Percentiles rank a stretch among this genome's conserved stretches.
Conservation (phyloP, 2,113 vertebrate species). For the Periophthalmodon schlosseri region DNA sequence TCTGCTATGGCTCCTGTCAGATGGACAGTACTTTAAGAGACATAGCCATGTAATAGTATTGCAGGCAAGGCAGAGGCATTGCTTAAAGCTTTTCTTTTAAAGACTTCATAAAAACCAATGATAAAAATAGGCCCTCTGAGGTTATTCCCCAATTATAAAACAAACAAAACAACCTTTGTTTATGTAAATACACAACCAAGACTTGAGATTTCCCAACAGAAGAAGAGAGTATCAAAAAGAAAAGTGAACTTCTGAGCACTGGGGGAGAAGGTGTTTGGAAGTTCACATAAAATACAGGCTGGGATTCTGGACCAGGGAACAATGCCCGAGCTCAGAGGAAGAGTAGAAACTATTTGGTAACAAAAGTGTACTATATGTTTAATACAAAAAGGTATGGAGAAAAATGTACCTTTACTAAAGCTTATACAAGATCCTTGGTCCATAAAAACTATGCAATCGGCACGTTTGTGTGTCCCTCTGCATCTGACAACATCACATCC, state of each 20-base stretch:
- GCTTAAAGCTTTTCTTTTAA: conserved; percentile 99
- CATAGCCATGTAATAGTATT: conserved; percentile 86
- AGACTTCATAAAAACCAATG: conserved; percentile 95
- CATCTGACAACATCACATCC: conserved; percentile 84
- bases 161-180: conserved; percentile 74
- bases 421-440: conserved; percentile 99
- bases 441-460: conserved; percentile 93
- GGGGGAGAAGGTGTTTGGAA: conserved; percentile 74
- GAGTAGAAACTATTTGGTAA: conserved; percentile 98
- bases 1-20: conserved; percentile 69
- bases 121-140: conserved; percentile 90
- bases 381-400: conserved; percentile 98
- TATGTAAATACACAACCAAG: conserved; percentile 78
- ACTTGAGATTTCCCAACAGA: conserved; percentile 81
- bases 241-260: conserved; percentile 80
- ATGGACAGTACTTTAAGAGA: conserved; percentile 69
- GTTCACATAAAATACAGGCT: conserved; percentile 83
- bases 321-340: conserved; percentile 87
- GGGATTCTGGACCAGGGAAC: conserved; percentile 80
- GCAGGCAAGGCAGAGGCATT: conserved; percentile 99
- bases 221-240: conserved; percentile 63
- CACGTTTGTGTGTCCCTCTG: conserved; percentile 83
- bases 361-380: conserved; percentile 97
- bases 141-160: conserved; percentile 80
- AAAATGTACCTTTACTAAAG: conserved; percentile 99